Evolutionary conservation across 2,113 vertebrate genomes (phyloP).

Genomic region (Pyxicephalus adspersus): DNA sequence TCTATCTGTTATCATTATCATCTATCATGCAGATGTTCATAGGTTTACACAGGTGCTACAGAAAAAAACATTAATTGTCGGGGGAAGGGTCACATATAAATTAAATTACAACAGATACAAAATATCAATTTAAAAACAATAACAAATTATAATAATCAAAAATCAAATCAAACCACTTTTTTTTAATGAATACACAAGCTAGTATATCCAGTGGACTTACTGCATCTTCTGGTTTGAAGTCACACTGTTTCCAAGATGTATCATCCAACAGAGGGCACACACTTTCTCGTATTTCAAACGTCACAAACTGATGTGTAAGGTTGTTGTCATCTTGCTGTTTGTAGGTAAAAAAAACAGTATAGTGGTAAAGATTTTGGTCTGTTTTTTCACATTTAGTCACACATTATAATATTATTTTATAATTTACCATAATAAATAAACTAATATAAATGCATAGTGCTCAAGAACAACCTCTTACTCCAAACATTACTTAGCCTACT

Average conservation of each 20-base stretch:
- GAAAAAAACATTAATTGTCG: no score
- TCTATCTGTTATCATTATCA: no score
- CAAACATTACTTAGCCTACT: no score
- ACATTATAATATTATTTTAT: no score
- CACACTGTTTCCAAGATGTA: constrained; percentile 35
- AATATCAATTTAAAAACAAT: not conserved
- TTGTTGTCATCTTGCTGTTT: constrained; percentile 10
- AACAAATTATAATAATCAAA: not conserved
- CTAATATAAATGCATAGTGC: no score
- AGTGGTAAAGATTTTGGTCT: not conserved
- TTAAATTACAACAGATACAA: not conserved
- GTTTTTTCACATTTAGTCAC: not conserved
- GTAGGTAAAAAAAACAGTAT: not conserved
- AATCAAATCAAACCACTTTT: no score
- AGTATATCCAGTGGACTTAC: constrained; percentile 7
- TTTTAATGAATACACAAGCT: no score
- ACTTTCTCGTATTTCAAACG: constrained; percentile 22
- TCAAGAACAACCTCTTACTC: no score
- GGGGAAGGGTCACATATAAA: no score
- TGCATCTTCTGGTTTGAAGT: not conserved
- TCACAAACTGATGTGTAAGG: constrained; percentile 19
- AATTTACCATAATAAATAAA: no score
- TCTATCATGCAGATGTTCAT: no score
- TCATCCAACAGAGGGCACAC: constrained; percentile 20
- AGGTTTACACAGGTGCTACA: no score